Base-by-base conservation (phyloP, 1,140 invertebrate species). In the Latrodectus geometricus region DNA sequence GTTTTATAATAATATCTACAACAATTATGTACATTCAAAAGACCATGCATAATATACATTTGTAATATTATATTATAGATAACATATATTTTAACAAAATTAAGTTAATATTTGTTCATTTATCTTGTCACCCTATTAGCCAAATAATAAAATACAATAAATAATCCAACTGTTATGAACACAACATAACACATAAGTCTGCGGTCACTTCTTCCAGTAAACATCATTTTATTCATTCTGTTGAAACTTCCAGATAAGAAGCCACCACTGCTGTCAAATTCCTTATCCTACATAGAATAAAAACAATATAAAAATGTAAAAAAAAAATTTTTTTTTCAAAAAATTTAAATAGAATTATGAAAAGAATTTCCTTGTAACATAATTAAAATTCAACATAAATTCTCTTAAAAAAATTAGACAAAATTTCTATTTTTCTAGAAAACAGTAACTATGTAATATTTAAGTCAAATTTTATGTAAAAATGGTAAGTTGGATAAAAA, bases 171-270 rank as follows among this genome's bases (percentile, higher is more conserved):
- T 20, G 92, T 88, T 82, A 89, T 90, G 4, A 91, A 65, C 21
- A 91, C 90, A 73, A 91, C 90, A 88, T 92, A 92, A 87, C 91
- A 92, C 90, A 92, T 91, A 5, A 92, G 86, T 79, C 89, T 90
- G 17, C 91, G 87, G 87, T 92, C 92, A 49, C 89, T 89, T 80
- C 90, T 89, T 15, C 91, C 91, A 12, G 91, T 89, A 9, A 87
- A 88, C 20, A 92, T 88, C 90, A 92, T 90, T 88, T 90, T 89
- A 68, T 90, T 90, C 9, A 92, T 89, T 66, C 91, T 82, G 77
- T 90, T 91, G 69, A 91, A 89, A 66, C 90, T 92, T 70, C 90
- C 90, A 49, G 90, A 90, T 11, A 92, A 76, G n/a, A 92, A 89
- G 49, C 90, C 91, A 73, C 90, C 88, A 50, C 90, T 89, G 70